phyloP scores from a whole-genome alignment of 2,888 invertebrate genomes.

The Xanthia icteritia region DNA sequence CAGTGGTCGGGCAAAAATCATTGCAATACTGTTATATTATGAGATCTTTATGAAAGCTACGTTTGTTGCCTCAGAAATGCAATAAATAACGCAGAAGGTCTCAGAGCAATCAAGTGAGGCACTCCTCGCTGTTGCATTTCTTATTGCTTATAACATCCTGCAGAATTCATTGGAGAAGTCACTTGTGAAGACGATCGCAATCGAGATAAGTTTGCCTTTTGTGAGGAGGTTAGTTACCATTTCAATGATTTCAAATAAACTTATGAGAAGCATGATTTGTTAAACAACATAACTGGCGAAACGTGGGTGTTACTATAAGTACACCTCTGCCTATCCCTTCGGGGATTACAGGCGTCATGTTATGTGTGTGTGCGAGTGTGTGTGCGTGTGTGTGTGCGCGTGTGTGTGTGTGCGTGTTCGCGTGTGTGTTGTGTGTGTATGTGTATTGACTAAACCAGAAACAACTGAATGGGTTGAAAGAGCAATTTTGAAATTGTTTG shows the following conservation, averaged over 20 bases:
- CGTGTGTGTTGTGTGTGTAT: too few species aligned
- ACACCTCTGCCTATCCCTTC: not conserved
- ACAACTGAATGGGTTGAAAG: not conserved
- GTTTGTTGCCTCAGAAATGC: constrained; percentile 41
- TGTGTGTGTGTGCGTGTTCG: too few species aligned
- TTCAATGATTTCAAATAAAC: not conserved
- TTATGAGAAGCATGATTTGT: not conserved
- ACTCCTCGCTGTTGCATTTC: constrained; percentile 65
- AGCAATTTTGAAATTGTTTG: not conserved
- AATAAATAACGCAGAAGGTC: constrained; percentile 63
- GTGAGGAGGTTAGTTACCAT: not conserved
- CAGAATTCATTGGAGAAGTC: constrained; percentile 25
- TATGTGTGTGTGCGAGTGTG: not conserved
- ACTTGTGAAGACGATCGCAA: not conserved
- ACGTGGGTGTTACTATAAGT: not conserved
- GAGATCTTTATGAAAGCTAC: constrained; percentile 26
- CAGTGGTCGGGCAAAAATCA: constrained; percentile 31
- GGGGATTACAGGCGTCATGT: not conserved
- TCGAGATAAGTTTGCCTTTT: constrained; percentile 2
- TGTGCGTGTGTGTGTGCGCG: too few species aligned
- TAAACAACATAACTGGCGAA: not conserved
- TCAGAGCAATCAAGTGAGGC: constrained; percentile 67
- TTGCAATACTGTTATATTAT: constrained; percentile 34
- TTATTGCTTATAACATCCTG: constrained; percentile 59
- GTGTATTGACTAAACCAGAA: not conserved